A percentile compares a stretch with the other conserved stretches of the same genome.
phyloP scores from a whole-genome alignment of 2,888 invertebrate genomes.

The Lepidocyrtoides sp. region DNA sequence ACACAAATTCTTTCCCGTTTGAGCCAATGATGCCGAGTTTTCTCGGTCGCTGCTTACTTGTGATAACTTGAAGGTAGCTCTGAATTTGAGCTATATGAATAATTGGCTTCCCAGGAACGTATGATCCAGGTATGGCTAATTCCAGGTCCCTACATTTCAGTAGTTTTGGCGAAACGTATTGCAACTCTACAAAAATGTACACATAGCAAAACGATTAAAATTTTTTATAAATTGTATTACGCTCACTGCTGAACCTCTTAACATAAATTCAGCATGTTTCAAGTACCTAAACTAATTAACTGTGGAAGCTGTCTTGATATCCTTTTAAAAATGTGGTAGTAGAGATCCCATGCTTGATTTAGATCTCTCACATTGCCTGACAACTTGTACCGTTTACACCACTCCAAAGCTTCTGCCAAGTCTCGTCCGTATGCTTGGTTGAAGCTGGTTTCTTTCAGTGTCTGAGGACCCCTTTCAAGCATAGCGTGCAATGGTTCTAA shows the following conservation, averaged over 20 bases:
- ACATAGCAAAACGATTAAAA: neutral
- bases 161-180: constrained; percentile 98
- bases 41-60: constrained; percentile 98
- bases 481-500: constrained; percentile 97
- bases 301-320: constrained; percentile 98
- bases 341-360: constrained; percentile 99
- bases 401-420: constrained; percentile 97
- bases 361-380: constrained; percentile 96
- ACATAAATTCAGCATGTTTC: no score
- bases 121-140: constrained; percentile 99
- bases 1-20: constrained; percentile 99
- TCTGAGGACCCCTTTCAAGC: constrained; percentile 97
- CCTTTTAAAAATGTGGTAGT: constrained; percentile 99
- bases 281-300: constrained; percentile 90
- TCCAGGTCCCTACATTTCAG: constrained; percentile 96
- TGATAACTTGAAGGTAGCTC: constrained; percentile 97
- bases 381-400: constrained; percentile 96
- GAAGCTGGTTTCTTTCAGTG: constrained; percentile 98
- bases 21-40: constrained; percentile 97
- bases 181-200: constrained; percentile 90
- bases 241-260: no score
- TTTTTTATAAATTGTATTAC: neutral
- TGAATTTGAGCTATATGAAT: constrained; percentile 96
- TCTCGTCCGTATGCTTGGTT: constrained; percentile 98
- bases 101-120: constrained; percentile 96